A percentile compares a stretch with the other conserved stretches of the same genome.
These are phyloP conservation scores for Sorex fumeus DNA, from an alignment of 2,113 vertebrate species.

Conservation along the genomic window DNA sequence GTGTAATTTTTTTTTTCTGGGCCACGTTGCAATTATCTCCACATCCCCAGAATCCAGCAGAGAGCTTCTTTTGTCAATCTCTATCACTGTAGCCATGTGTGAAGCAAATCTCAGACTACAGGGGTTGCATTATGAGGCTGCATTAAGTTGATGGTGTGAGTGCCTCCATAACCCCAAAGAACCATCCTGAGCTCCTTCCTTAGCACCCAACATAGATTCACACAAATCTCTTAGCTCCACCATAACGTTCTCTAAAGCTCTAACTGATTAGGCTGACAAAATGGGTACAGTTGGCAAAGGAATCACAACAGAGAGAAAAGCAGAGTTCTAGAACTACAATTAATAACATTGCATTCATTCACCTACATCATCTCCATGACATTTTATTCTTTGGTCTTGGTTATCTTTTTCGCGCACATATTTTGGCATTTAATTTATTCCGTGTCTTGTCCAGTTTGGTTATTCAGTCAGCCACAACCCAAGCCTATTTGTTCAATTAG, in stretches of 20 bases:
- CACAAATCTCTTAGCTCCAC: neutral
- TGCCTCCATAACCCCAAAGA: neutral
- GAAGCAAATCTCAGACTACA: neutral
- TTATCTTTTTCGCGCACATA: neutral
- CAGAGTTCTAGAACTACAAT: neutral
- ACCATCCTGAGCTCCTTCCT: neutral
- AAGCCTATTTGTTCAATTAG: neutral
- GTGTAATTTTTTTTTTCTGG: too few relatives aligned
- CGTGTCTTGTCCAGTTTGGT: neutral
- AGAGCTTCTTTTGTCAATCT: neutral
- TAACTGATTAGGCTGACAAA: neutral
- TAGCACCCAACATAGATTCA: neutral
- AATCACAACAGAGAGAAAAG: constrained; percentile 4
- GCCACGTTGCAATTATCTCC: neutral
- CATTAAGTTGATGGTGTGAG: neutral
- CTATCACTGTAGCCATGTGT: neutral
- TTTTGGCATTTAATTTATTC: neutral
- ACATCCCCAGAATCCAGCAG: neutral
- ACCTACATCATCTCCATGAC: neutral
- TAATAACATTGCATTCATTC: neutral
- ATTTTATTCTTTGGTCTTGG: neutral
- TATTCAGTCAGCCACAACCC: neutral
- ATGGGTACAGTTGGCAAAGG: neutral
- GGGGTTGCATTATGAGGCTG: neutral
- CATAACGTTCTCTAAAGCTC: neutral